A percentile compares a stretch with the other conserved stretches of the same genome.
Evolutionary conservation across 1,140 invertebrate genomes (phyloP).

Genomic region (Nasonia giraulti): DNA sequence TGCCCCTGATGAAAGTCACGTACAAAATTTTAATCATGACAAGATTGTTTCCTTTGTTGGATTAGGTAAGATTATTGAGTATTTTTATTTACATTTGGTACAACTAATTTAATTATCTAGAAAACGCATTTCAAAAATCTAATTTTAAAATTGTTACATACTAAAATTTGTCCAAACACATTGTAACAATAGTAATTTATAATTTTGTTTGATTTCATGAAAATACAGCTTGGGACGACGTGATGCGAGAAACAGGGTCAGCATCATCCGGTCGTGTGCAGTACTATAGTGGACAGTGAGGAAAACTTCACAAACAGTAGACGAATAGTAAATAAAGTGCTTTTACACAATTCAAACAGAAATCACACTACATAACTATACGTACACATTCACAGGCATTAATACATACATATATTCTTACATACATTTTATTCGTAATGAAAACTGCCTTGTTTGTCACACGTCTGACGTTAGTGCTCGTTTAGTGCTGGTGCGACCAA

Average conservation of each 20-base stretch:
- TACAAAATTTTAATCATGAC: conserved; percentile 75
- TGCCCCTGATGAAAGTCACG: conserved; percentile 70
- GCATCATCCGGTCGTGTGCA: conserved; percentile 65
- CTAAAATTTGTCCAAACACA: neutral
- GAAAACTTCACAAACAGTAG: conserved; percentile 55
- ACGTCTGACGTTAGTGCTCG: conserved; percentile 50
- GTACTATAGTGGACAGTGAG: conserved; percentile 72
- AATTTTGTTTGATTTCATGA: conserved; percentile 47
- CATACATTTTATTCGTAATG: conserved; percentile 44
- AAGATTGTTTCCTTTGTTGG: conserved; percentile 80
- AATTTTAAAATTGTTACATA: neutral
- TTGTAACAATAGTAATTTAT: neutral
- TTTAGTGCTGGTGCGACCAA: conserved; percentile 51
- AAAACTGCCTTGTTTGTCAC: conserved; percentile 49
- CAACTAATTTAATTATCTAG: no score
- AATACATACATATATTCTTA: conserved; percentile 42
- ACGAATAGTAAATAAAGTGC: conserved; percentile 58
- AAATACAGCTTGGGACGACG: conserved; percentile 67
- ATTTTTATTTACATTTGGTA: neutral
- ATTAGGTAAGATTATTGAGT: conserved; percentile 72
- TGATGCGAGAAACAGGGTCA: conserved; percentile 68
- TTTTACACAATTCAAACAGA: conserved; percentile 51
- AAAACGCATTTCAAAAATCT: neutral
- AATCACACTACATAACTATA: conserved; percentile 36
- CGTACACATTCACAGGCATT: conserved; percentile 22